Evolutionary conservation across 1,140 invertebrate genomes (phyloP), one percentile per base, ranked within the genome.

Genomic region (Listronotus oregonensis): DNA sequence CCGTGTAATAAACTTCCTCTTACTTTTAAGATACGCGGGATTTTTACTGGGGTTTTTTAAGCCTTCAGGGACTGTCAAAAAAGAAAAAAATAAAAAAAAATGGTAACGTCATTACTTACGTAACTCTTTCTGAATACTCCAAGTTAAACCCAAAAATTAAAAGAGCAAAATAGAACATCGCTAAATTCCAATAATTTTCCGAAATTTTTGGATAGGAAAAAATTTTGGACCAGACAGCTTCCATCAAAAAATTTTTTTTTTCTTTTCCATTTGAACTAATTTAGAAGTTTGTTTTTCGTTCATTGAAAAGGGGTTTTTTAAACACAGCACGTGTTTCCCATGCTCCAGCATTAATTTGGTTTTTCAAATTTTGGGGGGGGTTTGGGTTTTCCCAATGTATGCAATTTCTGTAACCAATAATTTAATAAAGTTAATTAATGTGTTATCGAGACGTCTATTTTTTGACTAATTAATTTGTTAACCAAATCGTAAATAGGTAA

Each of bases 221-320:
- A 86, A 94, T n/a, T 32, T 92, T 82, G 40, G 89, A 90, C 93
- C 93, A 96, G 39, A 94, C 82, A 11, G 86, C 93, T 84, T 94
- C 93, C 90, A 94, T 93, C 0, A 95, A 75, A 74, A 94, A 93
- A 0, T 90, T 72, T 3, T 88, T 85, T 74, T 89, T 88, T 2
- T 77, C 72, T 64, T 79, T 82, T 0, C 89, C 3, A 85, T 69
- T 12, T 82, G 78, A 0, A 91, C 76, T 17, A 92, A 69, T 66
- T 85, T 82, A 57, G 80, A 79, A 0, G 86, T 82, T 78, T 91
- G 84, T 67, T 87, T 87, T 12, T 81, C 74, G 73, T 90, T 93
- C 73, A 94, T 75, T 18, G 87, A 87, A 49, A 95, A 75, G 3
- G 93, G 90, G 77, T 95, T 95, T 76, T 95, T 93, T n/a, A n/a